phyloP scores from a whole-genome alignment of 92 coral and sea anemone species.

The Epizoanthus illoricatus region DNA sequence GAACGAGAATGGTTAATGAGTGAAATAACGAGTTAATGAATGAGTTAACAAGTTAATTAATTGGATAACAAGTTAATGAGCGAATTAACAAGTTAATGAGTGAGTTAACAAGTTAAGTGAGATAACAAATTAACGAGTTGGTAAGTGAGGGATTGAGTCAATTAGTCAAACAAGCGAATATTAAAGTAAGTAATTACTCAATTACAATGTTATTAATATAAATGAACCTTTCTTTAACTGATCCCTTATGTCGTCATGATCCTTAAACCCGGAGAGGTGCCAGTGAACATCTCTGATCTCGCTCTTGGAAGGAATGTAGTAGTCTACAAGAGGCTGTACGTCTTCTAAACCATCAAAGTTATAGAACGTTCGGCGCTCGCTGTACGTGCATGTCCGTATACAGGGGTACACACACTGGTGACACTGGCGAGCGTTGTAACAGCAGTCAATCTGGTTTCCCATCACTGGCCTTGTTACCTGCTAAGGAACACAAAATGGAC shows the following conservation, averaged over 20 bases:
- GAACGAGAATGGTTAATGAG: no score
- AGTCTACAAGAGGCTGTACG: slow-evolving; percentile 39
- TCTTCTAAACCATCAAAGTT: slow-evolving; percentile 42
- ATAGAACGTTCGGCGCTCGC: slow-evolving; percentile 42
- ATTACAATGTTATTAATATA: no score
- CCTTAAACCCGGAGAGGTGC: slow-evolving; percentile 22
- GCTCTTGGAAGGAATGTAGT: slow-evolving; percentile 7
- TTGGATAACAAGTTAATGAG: no score
- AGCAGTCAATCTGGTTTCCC: slow-evolving; percentile 42
- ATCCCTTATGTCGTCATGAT: slow-evolving; percentile 19
- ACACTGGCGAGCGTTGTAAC: slow-evolving; percentile 43
- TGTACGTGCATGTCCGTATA: slow-evolving; percentile 45
- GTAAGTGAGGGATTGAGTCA: no score
- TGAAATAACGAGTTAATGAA: no score
- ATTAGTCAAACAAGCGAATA: no score
- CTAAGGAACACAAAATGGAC: no score
- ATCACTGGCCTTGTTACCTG: neutral
- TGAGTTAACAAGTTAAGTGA: no score
- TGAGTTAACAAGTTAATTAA: no score
- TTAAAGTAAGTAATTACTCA: no score
- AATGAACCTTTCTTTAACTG: slow-evolving; percentile 29
- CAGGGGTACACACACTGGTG: slow-evolving; percentile 46
- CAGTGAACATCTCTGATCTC: slow-evolving; percentile 12
- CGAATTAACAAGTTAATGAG: no score
- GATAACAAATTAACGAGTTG: no score